Percentiles rank a stretch among this genome's conserved stretches.
Evolutionary conservation across 2,888 invertebrate genomes (phyloP).

Genomic region (Nomada hirtipes): DNA sequence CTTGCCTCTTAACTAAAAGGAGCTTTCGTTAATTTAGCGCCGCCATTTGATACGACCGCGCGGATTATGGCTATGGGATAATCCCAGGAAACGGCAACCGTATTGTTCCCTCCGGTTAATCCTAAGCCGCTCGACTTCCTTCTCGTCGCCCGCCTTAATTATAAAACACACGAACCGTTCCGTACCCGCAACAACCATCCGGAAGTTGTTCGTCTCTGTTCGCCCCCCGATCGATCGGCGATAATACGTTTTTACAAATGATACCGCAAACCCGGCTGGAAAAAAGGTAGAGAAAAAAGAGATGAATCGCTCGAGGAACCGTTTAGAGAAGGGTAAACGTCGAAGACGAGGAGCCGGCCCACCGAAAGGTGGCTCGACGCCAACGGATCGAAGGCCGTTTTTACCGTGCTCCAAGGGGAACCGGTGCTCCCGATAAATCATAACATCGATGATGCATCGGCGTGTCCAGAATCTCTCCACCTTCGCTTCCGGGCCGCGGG

Average conservation of each 20-base stretch:
- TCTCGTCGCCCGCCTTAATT: neutral
- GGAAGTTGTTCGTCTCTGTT: neutral
- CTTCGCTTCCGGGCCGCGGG: slow-evolving; percentile 72
- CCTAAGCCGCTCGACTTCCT: slow-evolving; percentile 46
- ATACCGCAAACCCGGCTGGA: neutral
- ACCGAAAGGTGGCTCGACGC: slow-evolving; percentile 17
- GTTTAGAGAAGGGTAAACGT: neutral
- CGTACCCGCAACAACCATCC: neutral
- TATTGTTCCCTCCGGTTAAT: slow-evolving; percentile 38
- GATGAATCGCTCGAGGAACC: neutral
- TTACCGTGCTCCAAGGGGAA: slow-evolving; percentile 25
- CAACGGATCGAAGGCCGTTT: slow-evolving; percentile 38
- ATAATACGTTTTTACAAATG: neutral
- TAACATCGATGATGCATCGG: slow-evolving; percentile 54
- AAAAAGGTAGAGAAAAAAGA: neutral
- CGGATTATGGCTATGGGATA: slow-evolving; percentile 36
- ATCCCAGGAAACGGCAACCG: slow-evolving; percentile 60
- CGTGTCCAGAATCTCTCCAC: slow-evolving; percentile 62
- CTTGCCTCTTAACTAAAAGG: neutral
- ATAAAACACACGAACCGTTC: neutral
- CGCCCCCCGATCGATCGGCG: neutral
- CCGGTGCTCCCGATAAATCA: slow-evolving; percentile 63
- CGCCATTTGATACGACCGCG: neutral
- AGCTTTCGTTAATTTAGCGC: slow-evolving; percentile 10
- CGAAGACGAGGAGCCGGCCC: neutral